Conservation (phyloP, 2,888 invertebrate species). For the Drosophila planitibia region DNA sequence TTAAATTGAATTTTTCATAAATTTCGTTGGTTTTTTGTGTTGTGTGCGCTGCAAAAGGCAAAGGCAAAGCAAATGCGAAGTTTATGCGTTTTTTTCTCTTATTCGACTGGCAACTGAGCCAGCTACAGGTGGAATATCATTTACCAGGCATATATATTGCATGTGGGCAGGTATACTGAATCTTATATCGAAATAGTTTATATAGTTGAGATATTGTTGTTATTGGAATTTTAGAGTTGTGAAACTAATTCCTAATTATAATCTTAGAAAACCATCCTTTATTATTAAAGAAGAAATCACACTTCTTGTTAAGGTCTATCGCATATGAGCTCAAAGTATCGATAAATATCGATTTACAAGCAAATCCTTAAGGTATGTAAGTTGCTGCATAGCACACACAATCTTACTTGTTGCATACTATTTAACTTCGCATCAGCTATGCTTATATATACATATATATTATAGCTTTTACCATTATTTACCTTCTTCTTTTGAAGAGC, state of each 20-base stretch:
- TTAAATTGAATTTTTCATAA: slow-evolving; percentile 85
- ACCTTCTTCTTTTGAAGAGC: too few species aligned
- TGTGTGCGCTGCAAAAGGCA: slow-evolving; percentile 28
- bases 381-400: too few species aligned
- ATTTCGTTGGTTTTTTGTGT: slow-evolving; percentile 55
- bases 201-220: neutral
- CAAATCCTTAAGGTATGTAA: neutral
- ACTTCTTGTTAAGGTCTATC: neutral
- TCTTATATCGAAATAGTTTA: neutral
- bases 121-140: slow-evolving; percentile 61
- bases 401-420: too few species aligned
- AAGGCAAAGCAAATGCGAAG: slow-evolving; percentile 42
- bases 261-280: neutral
- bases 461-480: too few species aligned
- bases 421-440: neutral
- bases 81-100: slow-evolving; percentile 31
- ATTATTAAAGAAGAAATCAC: neutral
- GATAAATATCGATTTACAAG: neutral
- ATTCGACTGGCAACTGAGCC: slow-evolving; percentile 19
- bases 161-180: neutral
- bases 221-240: neutral
- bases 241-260: too few species aligned
- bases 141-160: slow-evolving; percentile 9
- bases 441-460: too few species aligned
- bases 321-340: neutral